A percentile compares a stretch with the other conserved stretches of the same genome.
These are phyloP conservation scores for Datnioides undecimradiatus DNA, from an alignment of 2,113 vertebrate species.

Conservation along the genomic window DNA sequence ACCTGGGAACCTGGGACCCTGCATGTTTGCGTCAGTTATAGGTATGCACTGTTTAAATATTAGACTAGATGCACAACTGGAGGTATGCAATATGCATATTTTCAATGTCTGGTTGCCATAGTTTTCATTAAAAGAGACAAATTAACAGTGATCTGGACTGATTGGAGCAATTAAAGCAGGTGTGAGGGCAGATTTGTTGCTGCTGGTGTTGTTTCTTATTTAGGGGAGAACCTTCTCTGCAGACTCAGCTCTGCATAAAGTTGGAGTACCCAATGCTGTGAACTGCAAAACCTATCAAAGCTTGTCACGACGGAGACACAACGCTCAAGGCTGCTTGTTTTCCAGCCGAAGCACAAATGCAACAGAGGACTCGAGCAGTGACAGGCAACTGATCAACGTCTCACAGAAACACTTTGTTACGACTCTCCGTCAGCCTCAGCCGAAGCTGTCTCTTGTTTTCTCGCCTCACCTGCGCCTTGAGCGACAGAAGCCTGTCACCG, in stretches of 20 bases:
- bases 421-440: background rate
- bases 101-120: too few species aligned
- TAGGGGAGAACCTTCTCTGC: background rate
- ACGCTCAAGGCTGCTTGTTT: background rate
- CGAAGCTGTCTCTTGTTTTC: background rate
- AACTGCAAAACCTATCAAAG: background rate
- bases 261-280: background rate
- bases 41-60: too few species aligned
- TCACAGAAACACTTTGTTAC: background rate
- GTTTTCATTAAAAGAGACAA: too few species aligned
- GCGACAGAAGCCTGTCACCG: conserved; percentile 13
- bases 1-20: too few species aligned
- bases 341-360: conserved; percentile 8
- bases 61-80: too few species aligned
- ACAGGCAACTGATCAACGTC: too few species aligned
- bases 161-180: background rate
- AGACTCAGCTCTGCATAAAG: background rate
- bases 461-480: conserved; percentile 2
- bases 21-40: too few species aligned
- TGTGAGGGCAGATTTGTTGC: background rate
- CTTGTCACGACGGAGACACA: background rate
- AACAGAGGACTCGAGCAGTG: background rate
- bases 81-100: too few species aligned
- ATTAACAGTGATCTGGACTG: too few species aligned
- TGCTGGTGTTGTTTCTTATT: background rate